Conservation (phyloP, 2,797 vertebrate species). For the Eutrigla gurnardus region DNA sequence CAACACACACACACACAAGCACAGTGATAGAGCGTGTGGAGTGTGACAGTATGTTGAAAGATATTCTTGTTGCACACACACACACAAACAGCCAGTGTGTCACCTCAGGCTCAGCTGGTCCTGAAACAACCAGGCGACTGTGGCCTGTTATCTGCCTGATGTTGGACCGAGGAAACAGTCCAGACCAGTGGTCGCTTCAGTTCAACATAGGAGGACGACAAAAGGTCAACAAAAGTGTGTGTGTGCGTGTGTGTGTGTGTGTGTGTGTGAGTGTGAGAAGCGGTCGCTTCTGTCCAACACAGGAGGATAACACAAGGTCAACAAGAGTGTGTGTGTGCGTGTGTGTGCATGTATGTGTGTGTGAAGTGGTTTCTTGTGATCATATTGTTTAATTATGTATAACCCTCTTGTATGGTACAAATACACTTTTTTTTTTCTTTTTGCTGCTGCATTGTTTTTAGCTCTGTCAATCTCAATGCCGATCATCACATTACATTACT, state of each 20-base stretch:
- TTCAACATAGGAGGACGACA: not conserved
- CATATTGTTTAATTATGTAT: not conserved
- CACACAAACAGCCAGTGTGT: not conserved
- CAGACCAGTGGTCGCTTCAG: not conserved
- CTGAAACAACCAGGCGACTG: conserved; percentile 14
- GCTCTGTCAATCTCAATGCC: not conserved
- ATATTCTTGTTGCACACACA: not conserved
- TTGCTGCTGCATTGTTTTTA: not conserved
- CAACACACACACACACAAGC: not conserved
- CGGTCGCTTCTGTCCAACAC: no score
- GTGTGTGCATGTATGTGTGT: no score
- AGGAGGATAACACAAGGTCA: no score
- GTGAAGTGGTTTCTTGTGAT: not conserved
- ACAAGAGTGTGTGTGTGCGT: no score
- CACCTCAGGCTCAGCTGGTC: conserved; percentile 7
- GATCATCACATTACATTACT: not conserved
- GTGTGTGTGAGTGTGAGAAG: no score
- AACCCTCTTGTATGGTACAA: not conserved
- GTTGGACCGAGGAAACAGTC: not conserved
- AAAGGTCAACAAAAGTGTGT: not conserved
- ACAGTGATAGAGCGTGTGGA: not conserved
- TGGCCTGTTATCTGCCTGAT: conserved; percentile 4
- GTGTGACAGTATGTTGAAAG: not conserved
- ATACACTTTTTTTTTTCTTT: not conserved
- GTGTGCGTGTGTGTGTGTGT: not conserved